A percentile compares a stretch with the other conserved stretches of the same genome.
These are phyloP conservation scores for Bactericera cockerelli DNA, from an alignment of 1,140 invertebrate genomes.

Conservation along the genomic window DNA sequence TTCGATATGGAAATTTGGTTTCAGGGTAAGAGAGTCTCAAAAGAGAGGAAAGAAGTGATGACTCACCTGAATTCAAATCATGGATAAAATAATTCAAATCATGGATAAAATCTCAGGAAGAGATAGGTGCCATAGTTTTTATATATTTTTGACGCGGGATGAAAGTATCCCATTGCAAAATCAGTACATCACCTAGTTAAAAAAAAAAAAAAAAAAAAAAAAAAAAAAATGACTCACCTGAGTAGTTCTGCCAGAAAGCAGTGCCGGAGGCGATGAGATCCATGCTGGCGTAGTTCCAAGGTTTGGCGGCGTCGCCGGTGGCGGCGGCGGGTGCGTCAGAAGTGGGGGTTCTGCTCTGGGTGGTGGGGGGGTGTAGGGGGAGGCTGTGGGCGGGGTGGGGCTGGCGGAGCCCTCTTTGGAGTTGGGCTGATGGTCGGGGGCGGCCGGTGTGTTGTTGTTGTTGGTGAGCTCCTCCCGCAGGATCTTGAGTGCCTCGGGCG, in stretches of 20 bases:
- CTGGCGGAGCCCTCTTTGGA: slow-evolving; percentile 15
- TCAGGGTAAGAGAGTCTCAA: no score
- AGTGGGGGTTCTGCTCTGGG: slow-evolving; percentile 31
- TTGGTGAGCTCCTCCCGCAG: slow-evolving; percentile 27
- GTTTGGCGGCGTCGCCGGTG: slow-evolving; percentile 31
- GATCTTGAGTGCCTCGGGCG: slow-evolving; percentile 53
- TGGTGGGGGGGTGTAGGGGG: slow-evolving; percentile 16
- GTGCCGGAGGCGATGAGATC: slow-evolving; percentile 34
- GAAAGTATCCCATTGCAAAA: no score
- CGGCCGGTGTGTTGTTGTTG: slow-evolving; percentile 10
- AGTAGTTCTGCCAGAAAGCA: slow-evolving; percentile 75
- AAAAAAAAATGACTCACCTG: slow-evolving; percentile 42
- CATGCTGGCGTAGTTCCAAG: slow-evolving; percentile 30
- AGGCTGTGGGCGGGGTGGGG: neutral
- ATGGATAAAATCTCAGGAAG: no score
- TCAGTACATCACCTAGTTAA: no score
- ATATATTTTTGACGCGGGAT: no score
- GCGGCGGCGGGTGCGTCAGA: slow-evolving; percentile 23
- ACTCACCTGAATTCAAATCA: no score
- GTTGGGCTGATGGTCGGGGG: slow-evolving; percentile 6
- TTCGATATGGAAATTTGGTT: no score
- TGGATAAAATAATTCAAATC: no score
- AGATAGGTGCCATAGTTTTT: no score
- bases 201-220: no score
- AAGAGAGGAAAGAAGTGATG: no score